phyloP scores from a whole-genome alignment of 2,113 vertebrate species.

The Naja naja region DNA sequence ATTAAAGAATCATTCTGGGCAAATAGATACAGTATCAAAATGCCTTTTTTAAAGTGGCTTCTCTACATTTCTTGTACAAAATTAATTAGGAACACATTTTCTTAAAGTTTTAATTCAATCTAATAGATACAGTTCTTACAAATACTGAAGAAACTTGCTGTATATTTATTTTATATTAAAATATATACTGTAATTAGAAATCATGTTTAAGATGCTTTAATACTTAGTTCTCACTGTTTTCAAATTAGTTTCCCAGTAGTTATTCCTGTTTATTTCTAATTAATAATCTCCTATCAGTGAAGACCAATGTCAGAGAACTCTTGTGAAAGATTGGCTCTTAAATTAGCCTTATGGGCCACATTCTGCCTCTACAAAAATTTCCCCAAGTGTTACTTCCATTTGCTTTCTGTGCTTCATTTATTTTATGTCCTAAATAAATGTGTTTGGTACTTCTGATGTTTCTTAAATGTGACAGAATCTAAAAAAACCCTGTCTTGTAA shows the following conservation, averaged over 20 bases:
- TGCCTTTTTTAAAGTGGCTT: background rate
- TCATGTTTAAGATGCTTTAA: background rate
- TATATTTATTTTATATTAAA: background rate
- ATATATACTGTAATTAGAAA: background rate
- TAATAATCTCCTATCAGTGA: conserved; percentile 9
- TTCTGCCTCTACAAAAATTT: background rate
- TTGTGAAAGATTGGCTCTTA: background rate
- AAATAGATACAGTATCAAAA: background rate
- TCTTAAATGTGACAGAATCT: background rate
- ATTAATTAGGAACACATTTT: background rate
- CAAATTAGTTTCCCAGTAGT: background rate
- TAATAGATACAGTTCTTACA: background rate
- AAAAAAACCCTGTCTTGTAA: background rate
- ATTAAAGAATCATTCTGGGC: background rate
- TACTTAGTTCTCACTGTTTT: background rate
- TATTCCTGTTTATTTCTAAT: background rate
- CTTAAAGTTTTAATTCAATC: background rate
- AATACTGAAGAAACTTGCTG: background rate
- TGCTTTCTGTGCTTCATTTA: conserved; percentile 24
- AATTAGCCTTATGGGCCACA: background rate
- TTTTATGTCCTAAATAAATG: conserved; percentile 22
- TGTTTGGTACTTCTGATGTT: conserved; percentile 14
- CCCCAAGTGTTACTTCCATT: background rate
- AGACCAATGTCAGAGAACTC: background rate
- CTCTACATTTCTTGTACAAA: background rate